Evolutionary conservation across 1,140 invertebrate species (phyloP), one percentile per base, ranked within the genome.

Genomic region (Drosophila quadrilineata): DNA sequence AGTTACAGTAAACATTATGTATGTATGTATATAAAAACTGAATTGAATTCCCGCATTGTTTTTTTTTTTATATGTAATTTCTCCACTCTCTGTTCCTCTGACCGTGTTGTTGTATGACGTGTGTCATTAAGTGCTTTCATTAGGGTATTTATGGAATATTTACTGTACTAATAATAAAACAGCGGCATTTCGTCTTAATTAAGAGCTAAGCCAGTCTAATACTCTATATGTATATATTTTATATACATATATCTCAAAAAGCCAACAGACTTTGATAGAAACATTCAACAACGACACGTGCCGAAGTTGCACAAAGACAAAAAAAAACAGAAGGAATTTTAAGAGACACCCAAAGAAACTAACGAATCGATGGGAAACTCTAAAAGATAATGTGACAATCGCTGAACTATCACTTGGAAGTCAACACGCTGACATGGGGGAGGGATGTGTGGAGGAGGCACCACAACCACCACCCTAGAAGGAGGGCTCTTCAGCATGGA

Each of bases 11-110:
- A 19, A n/a, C n/a, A n/a, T n/a, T 6, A 17, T 38, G 17, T 22
- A 36, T 63, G 46, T 49, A 26, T 16, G 46, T 28, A 69, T 64
- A 69, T 59, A 73, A 65, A 64, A 71, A 68, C n/a, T n/a, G n/a
- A 68, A 59, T 49, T 64, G 50, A 60, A 79, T 74, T 85, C 58
- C 50, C 71, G 70, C 79, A 85, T 72, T 74, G 77, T 77, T 85
- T 84, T 84, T 67, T 85, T 2, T 21, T 40, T n/a, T 17, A 17
- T 40, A 19, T 40, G 9, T 19, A 19, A 17, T 35, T 35, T 35
- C 14, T 35, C 16, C n/a, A n/a, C n/a, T n/a, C n/a, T n/a, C n/a
- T n/a, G n/a, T n/a, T n/a, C n/a, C n/a, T n/a, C n/a, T n/a, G n/a
- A n/a, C n/a, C n/a, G 50, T 53, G 29, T 35, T 19, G 16, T 8